A percentile compares a stretch with the other conserved stretches of the same genome.
These are phyloP conservation scores for Frankliniella fusca DNA, from an alignment of 2,888 invertebrate genomes.

Conservation along the genomic window DNA sequence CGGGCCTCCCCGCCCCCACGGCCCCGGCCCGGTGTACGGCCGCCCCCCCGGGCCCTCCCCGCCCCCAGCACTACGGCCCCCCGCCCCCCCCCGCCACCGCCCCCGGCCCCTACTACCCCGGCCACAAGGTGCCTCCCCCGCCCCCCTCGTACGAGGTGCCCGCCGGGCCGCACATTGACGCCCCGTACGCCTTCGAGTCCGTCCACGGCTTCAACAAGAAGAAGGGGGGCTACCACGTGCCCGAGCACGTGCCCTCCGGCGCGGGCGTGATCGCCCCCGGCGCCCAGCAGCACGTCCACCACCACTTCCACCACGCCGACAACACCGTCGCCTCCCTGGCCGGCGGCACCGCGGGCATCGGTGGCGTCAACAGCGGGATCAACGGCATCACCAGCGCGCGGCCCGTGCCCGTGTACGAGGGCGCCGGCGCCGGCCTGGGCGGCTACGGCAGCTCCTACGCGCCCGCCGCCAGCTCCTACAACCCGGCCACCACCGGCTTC, in stretches of 20 bases:
- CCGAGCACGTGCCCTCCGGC: constrained; percentile 38
- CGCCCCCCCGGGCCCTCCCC: constrained; percentile 33
- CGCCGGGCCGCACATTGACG: constrained; percentile 33
- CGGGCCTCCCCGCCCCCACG: constrained; percentile 42
- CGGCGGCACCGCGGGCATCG: constrained; percentile 35
- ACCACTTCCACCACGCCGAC: constrained; percentile 73
- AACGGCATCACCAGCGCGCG: constrained; percentile 40
- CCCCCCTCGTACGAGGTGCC: constrained; percentile 40
- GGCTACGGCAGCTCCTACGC: constrained; percentile 26
- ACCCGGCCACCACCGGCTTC: constrained; percentile 31
- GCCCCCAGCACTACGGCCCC: constrained; percentile 38
- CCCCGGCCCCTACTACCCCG: constrained; percentile 32
- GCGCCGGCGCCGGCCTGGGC: constrained; percentile 24
- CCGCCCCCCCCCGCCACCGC: constrained; percentile 34
- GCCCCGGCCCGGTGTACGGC: constrained; percentile 47
- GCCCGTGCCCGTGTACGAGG: constrained; percentile 33
- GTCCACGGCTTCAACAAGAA: constrained; percentile 43
- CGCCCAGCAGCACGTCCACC: constrained; percentile 79
- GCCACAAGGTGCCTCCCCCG: constrained; percentile 31
- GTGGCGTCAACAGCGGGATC: constrained; percentile 42
- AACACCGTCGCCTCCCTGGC: constrained; percentile 47
- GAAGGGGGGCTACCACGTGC: constrained; percentile 39
- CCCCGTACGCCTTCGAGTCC: constrained; percentile 38
- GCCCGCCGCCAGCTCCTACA: constrained; percentile 36
- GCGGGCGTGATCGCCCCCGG: constrained; percentile 37